Conservation (phyloP, 2,113 vertebrate genomes). For the Cynocephalus volans region DNA sequence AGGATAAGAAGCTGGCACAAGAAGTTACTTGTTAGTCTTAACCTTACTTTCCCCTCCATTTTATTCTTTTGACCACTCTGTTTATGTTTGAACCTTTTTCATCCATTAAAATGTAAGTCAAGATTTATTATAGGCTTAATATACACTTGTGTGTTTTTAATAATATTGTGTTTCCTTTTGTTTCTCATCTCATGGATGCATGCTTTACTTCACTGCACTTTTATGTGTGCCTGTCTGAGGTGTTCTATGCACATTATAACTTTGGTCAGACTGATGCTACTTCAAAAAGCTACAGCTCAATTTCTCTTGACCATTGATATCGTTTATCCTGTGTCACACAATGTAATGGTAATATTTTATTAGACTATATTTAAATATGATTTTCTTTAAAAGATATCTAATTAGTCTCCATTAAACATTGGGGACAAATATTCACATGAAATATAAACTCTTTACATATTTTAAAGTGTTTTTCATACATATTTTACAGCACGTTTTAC, state of each 20-base stretch:
- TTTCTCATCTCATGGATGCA: background rate
- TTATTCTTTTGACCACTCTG: conserved; percentile 25
- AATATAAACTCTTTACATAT: background rate
- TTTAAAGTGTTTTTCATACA: background rate
- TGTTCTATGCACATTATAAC: background rate
- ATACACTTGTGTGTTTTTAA: background rate
- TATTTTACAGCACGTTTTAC: too few species aligned
- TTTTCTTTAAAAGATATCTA: background rate
- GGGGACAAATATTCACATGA: background rate
- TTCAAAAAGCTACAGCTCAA: background rate
- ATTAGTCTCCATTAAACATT: background rate
- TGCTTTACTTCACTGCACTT: background rate
- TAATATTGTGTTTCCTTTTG: background rate
- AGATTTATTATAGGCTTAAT: background rate
- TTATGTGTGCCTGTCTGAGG: background rate
- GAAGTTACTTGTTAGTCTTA: conserved; percentile 26
- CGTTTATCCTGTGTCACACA: background rate
- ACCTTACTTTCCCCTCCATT: background rate
- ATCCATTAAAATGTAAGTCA: background rate
- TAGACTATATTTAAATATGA: background rate
- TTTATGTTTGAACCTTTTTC: background rate
- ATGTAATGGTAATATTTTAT: background rate
- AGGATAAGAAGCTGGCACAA: background rate
- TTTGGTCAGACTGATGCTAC: background rate
- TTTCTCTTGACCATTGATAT: background rate